These are phyloP conservation scores for Drosophila willistoni DNA, from an alignment of 1,140 invertebrate genomes.

Conservation along the genomic window DNA sequence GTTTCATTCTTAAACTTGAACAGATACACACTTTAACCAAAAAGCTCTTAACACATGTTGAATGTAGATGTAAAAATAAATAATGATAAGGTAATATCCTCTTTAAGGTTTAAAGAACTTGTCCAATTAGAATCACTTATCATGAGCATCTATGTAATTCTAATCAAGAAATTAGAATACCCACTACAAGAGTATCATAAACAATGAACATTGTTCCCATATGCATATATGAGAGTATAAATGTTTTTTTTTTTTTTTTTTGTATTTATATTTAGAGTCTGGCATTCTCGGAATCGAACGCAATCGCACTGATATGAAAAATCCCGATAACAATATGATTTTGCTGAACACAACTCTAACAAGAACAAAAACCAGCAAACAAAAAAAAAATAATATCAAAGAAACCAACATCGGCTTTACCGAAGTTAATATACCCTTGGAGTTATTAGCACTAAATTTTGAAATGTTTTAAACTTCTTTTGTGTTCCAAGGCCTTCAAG, in stretches of 20 bases:
- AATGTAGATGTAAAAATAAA: not conserved
- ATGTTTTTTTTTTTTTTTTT: not conserved
- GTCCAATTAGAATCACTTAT: no score
- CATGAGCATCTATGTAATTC: no score
- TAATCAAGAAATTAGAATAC: not conserved
- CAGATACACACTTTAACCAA: no score
- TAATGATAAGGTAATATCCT: not conserved
- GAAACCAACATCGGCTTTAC: no score
- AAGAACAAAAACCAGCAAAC: not conserved
- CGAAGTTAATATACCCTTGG: no score
- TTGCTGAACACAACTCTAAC: constrained; percentile 1
- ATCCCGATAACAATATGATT: constrained; percentile 37
- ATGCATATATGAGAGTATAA: not conserved
- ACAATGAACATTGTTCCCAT: not conserved
- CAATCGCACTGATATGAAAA: constrained; percentile 40
- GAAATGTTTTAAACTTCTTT: no score
- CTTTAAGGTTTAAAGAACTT: no score
- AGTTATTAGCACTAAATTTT: no score
- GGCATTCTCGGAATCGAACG: constrained; percentile 34
- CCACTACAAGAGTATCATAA: not conserved
- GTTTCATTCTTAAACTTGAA: constrained; percentile 8
- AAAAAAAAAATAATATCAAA: no score
- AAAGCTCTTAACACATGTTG: no score
- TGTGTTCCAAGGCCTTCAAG: no score
- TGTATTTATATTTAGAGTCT: not conserved